Conservation (phyloP, 2,888 invertebrate genomes). For the Geotrupes spiniger region DNA sequence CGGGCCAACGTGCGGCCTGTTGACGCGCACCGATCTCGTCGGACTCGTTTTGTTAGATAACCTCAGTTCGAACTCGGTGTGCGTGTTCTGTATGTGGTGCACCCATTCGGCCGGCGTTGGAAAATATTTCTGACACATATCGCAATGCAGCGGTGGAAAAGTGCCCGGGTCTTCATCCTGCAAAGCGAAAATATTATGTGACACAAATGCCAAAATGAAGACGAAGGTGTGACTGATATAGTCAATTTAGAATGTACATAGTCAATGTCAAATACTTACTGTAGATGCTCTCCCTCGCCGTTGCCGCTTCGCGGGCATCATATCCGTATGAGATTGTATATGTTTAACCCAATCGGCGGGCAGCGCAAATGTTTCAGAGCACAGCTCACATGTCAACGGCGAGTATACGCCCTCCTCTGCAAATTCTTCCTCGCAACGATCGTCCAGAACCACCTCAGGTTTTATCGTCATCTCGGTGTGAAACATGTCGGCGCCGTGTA, state of each 20-base stretch:
- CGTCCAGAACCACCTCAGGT: conserved; percentile 53
- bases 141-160: conserved; percentile 71
- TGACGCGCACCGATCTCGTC: conserved; percentile 19
- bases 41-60: conserved; percentile 57
- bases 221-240: too few relatives aligned
- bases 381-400: conserved; percentile 77
- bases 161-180: conserved; percentile 65
- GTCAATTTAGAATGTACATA: too few relatives aligned
- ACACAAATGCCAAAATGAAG: too few relatives aligned
- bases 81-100: conserved; percentile 78
- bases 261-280: too few relatives aligned
- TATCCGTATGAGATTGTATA: conserved; percentile 74
- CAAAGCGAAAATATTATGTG: conserved; percentile 15
- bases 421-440: conserved; percentile 39
- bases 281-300: conserved; percentile 55
- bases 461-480: conserved; percentile 69
- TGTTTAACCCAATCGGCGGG: conserved; percentile 83
- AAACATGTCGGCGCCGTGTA: conserved; percentile 65
- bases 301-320: conserved; percentile 57
- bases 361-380: conserved; percentile 77
- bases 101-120: conserved; percentile 85
- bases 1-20: conserved; percentile 49
- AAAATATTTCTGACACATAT: conserved; percentile 72
- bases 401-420: conserved; percentile 66
- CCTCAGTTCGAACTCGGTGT: conserved; percentile 77